Evolutionary conservation across 2,888 invertebrate species (phyloP).

Genomic region (Frankliniella fusca): DNA sequence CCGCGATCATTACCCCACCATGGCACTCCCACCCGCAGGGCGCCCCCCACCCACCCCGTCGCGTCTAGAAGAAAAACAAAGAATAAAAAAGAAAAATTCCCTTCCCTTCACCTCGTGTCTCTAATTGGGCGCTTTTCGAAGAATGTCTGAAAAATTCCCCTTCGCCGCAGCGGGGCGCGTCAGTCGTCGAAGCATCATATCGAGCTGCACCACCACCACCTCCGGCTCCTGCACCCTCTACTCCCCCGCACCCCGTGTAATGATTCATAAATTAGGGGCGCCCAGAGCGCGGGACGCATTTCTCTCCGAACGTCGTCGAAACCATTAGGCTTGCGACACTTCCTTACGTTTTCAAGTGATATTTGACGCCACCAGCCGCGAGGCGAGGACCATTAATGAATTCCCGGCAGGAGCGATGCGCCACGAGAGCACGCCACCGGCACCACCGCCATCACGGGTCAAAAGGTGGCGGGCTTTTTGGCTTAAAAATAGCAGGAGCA

Average conservation of each 20-base stretch:
- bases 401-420: neutral
- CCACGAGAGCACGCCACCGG: too few species aligned
- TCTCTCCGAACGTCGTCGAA: constrained; percentile 7
- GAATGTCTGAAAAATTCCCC: neutral
- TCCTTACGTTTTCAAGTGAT: neutral
- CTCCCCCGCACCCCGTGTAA: neutral
- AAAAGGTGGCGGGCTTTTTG: too few species aligned
- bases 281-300: neutral
- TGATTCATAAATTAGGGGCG: neutral
- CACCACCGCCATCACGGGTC: too few species aligned
- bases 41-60: too few species aligned
- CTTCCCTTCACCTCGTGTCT: neutral
- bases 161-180: neutral
- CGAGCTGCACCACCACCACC: neutral
- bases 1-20: too few species aligned
- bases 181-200: neutral
- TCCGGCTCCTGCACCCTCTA: neutral
- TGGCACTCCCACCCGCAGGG: too few species aligned
- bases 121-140: constrained; percentile 19
- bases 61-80: neutral
- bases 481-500: too few species aligned
- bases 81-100: neutral
- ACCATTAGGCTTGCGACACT: constrained; percentile 17
- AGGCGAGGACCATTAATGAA: neutral
- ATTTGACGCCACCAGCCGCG: constrained; percentile 4